Evolutionary conservation across 2,888 invertebrate genomes (phyloP).

Genomic region (Lasioglossum calceatum): DNA sequence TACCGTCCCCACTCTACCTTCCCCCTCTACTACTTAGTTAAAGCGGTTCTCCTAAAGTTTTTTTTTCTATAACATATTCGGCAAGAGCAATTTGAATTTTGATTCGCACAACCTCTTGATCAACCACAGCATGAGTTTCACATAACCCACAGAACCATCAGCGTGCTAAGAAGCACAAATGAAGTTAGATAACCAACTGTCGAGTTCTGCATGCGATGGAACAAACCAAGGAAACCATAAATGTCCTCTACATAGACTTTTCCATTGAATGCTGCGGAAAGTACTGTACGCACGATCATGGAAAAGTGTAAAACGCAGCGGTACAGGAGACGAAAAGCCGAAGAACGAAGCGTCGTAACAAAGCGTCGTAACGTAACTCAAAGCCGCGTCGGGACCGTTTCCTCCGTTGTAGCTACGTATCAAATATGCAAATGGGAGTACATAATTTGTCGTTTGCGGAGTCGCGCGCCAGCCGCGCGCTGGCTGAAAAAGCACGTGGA

Average conservation of each 20-base stretch:
- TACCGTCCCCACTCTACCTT: too few species aligned
- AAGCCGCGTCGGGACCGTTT: constrained; percentile 66
- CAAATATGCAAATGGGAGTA: constrained; percentile 78
- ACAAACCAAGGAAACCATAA: too few species aligned
- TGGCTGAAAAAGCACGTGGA: constrained; percentile 54
- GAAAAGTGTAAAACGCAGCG: background rate
- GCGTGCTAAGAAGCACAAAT: too few species aligned
- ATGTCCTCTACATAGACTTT: background rate
- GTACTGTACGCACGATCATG: background rate
- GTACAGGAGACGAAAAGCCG: constrained; percentile 39
- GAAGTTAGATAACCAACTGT: too few species aligned
- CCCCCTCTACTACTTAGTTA: too few species aligned
- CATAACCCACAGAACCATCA: too few species aligned
- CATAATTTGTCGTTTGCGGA: constrained; percentile 77
- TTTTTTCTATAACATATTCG: too few species aligned
- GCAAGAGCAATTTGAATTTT: too few species aligned
- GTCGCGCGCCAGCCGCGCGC: constrained; percentile 33
- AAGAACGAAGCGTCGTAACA: constrained; percentile 38
- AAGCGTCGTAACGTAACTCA: constrained; percentile 61
- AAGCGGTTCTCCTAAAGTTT: too few species aligned
- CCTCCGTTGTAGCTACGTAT: constrained; percentile 76
- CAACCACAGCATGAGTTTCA: too few species aligned
- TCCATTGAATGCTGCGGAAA: background rate
- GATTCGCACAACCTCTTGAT: too few species aligned
- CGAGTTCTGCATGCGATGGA: too few species aligned